These are phyloP conservation scores for Panonychus citri DNA, from an alignment of 1,140 invertebrate genomes.

Conservation along the genomic window DNA sequence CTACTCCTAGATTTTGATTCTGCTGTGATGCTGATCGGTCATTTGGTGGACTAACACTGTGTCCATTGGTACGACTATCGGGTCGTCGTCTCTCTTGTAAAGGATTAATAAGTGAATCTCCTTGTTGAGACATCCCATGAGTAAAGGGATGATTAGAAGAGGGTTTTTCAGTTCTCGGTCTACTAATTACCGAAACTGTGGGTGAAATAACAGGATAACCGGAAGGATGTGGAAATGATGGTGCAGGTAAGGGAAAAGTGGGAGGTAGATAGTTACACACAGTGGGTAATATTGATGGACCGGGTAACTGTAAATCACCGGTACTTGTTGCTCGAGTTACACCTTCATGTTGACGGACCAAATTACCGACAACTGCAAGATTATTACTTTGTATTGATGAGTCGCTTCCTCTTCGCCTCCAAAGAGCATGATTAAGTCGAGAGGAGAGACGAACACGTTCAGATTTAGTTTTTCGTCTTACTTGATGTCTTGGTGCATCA, in stretches of 20 bases:
- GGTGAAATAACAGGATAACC: not conserved
- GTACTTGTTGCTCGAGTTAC: slow-evolving; percentile 13
- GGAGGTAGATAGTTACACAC: not conserved
- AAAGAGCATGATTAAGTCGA: not conserved
- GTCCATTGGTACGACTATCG: not conserved
- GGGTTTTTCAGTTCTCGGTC: not conserved
- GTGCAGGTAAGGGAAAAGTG: not conserved
- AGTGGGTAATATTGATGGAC: not conserved
- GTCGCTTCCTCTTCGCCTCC: slow-evolving; percentile 38
- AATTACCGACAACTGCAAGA: not conserved
- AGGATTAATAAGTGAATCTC: slow-evolving; percentile 1
- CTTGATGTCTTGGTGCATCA: slow-evolving; percentile 26
- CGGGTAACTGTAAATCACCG: slow-evolving; percentile 8
- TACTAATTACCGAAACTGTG: not conserved
- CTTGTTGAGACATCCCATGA: slow-evolving; percentile 9
- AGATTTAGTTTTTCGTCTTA: slow-evolving; percentile 47
- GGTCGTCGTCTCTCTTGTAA: slow-evolving; percentile 4
- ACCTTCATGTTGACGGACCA: not conserved
- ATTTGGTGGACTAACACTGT: not conserved
- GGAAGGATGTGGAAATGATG: not conserved
- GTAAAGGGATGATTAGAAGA: not conserved
- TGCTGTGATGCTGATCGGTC: not conserved
- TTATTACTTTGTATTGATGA: slow-evolving; percentile 42
- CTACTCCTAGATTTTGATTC: not conserved
- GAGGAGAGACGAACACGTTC: slow-evolving; percentile 22